phyloP scores from a whole-genome alignment of 1,140 invertebrate species.

The Tetramorium alpestre region DNA sequence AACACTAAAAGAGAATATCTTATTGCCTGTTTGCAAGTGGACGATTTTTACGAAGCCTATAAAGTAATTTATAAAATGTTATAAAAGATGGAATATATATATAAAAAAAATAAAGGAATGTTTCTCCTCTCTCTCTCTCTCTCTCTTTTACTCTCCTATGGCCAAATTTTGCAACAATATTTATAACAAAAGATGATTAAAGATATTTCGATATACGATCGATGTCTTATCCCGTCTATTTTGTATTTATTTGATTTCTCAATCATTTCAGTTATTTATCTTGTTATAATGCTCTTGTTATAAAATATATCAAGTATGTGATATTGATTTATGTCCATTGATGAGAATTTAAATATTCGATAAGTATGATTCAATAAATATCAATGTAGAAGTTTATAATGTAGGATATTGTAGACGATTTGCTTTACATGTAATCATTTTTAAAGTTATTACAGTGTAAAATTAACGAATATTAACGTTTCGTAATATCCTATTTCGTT shows the following conservation, averaged over 20 bases:
- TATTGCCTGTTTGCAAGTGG: slow-evolving; percentile 47
- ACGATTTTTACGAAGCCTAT: slow-evolving; percentile 63
- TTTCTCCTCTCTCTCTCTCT: slow-evolving; percentile 16
- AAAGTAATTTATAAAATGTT: slow-evolving; percentile 57
- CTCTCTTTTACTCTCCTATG: neutral
- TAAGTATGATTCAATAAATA: slow-evolving; percentile 17
- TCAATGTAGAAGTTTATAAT: slow-evolving; percentile 36
- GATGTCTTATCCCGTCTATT: slow-evolving; percentile 21
- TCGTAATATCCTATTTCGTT: slow-evolving; percentile 46
- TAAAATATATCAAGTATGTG: slow-evolving; percentile 57
- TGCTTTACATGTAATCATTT: slow-evolving; percentile 16
- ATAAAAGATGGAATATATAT: slow-evolving; percentile 58
- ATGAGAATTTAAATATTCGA: slow-evolving; percentile 44
- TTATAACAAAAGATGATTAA: slow-evolving; percentile 53
- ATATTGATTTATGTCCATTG: slow-evolving; percentile 33
- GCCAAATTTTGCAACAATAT: slow-evolving; percentile 37
- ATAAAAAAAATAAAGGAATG: slow-evolving; percentile 62
- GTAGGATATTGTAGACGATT: slow-evolving; percentile 7
- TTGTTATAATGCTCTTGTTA: slow-evolving; percentile 50
- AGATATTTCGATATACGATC: neutral
- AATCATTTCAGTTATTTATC: slow-evolving; percentile 14
- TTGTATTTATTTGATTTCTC: slow-evolving; percentile 34
- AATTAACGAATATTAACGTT: slow-evolving; percentile 33
- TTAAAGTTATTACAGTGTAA: slow-evolving; percentile 17
- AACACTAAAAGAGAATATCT: slow-evolving; percentile 63